Evolutionary conservation across 1,140 invertebrate genomes (phyloP).

Genomic region (Ceratoteleas bidentatus): DNA sequence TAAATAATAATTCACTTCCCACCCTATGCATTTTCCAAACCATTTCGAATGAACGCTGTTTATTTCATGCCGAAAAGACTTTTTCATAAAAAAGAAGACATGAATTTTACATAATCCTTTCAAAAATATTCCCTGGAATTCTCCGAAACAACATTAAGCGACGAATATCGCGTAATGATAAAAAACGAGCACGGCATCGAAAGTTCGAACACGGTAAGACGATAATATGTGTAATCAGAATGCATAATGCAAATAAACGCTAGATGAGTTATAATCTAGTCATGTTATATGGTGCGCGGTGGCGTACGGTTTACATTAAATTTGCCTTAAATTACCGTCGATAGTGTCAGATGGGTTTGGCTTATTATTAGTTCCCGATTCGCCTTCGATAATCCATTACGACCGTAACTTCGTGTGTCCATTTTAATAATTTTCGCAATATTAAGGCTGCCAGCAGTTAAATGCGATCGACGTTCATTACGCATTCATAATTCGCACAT

Average conservation of each 20-base stretch:
- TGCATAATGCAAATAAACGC: conserved; percentile 78
- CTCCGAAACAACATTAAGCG: too few relatives aligned
- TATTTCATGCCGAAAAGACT: too few relatives aligned
- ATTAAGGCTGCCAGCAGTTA: conserved; percentile 37
- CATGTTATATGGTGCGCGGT: conserved; percentile 67
- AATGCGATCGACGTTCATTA: conserved; percentile 34
- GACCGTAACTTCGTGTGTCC: conserved; percentile 64
- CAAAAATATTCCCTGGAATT: too few relatives aligned
- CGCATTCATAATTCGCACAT: conserved; percentile 34
- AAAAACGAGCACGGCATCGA: too few relatives aligned
- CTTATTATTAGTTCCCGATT: conserved; percentile 76
- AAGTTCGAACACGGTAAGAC: background rate
- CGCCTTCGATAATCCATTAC: conserved; percentile 71
- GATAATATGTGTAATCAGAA: conserved; percentile 30
- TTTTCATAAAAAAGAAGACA: too few relatives aligned
- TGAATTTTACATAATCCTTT: too few relatives aligned
- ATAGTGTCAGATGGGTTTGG: conserved; percentile 70
- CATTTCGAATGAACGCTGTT: too few relatives aligned
- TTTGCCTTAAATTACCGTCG: conserved; percentile 77
- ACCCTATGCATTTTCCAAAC: too few relatives aligned
- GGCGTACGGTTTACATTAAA: conserved; percentile 75
- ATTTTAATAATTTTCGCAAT: conserved; percentile 59
- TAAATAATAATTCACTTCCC: too few relatives aligned
- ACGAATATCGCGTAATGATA: too few relatives aligned
- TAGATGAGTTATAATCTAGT: conserved; percentile 75